Evolutionary conservation across 2,113 vertebrate genomes (phyloP), one percentile per base, ranked within the genome.

Genomic region (Saguinus midas): DNA sequence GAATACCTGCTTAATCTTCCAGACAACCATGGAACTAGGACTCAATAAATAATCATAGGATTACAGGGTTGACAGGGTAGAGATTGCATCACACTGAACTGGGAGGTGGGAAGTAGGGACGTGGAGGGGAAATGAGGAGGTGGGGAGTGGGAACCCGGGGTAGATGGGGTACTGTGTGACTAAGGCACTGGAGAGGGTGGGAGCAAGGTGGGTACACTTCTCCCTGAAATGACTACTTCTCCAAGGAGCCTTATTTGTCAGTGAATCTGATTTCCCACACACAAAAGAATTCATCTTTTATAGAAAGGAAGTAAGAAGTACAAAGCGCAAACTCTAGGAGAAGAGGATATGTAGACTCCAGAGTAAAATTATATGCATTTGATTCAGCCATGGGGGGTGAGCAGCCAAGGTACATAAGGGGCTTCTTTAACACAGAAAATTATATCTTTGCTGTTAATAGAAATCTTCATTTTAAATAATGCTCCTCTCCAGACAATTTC

Each of bases 381-480:
- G 1, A 40, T 72, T 75, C 57, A 57, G 57, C 37, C 29, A 0
- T 14, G 13, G 90, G 5, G 11, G 32, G 29, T n/a, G n/a, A 45
- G 21, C 7, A 48, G 35, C 1, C 11, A 78, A 87, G 72, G 50
- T 50, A 8, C 1, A 5, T 37, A 73, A 64, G 57, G 52, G 64
- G 45, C 80, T 76, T 55, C 61, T 94, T 61, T 78, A 64, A 55
- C 23, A 21, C 3, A 80, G 43, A 57, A 84, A 91, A 96, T 76
- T 66, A 64, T 45, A 81, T 95, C 91, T 83, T 91, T 88, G 96
- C 50, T 40, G 57, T 88, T 97, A 97, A 96, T 70, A 87, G 95
- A 95, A 97, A 85, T 95, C 96, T 97, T 93, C 93, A 70, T 97
- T 96, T 97, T 97, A 98, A 97, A 89, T 96, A 97, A 95, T 90